Conservation (phyloP, 2,888 invertebrate species). For the Blera fallax region DNA sequence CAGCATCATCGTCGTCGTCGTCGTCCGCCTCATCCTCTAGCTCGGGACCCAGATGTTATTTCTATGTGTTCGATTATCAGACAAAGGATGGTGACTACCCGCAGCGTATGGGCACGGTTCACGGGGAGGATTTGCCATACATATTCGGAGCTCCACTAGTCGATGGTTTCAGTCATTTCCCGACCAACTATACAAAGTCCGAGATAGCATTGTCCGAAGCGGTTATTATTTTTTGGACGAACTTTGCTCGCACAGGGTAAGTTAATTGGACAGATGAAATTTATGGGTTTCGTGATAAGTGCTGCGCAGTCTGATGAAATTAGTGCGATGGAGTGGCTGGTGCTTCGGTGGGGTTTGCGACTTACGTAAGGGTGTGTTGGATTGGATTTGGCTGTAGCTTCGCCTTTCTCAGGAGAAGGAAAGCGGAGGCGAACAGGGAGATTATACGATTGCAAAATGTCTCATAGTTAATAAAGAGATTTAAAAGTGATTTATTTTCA, state of each 20-base stretch:
- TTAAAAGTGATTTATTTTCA: slow-evolving; percentile 63
- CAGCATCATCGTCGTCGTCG: slow-evolving; percentile 75
- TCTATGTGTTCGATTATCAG: slow-evolving; percentile 96
- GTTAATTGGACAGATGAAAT: slow-evolving; percentile 79
- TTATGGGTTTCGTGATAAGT: slow-evolving; percentile 67
- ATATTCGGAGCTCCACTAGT: slow-evolving; percentile 95
- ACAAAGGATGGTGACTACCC: slow-evolving; percentile 94
- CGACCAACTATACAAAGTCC: slow-evolving; percentile 93
- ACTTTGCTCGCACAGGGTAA: slow-evolving; percentile 95
- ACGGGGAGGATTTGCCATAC: slow-evolving; percentile 95
- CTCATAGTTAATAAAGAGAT: slow-evolving; percentile 69
- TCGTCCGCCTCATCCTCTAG: slow-evolving; percentile 75
- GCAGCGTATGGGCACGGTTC: slow-evolving; percentile 95
- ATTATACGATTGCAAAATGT: slow-evolving; percentile 59
- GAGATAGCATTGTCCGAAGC: slow-evolving; percentile 93
- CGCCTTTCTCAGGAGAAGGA: background rate
- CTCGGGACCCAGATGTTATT: slow-evolving; percentile 90
- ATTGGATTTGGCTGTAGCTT: background rate
- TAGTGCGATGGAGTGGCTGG: slow-evolving; percentile 9
- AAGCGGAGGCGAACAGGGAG: slow-evolving; percentile 1
- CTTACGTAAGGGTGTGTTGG: background rate
- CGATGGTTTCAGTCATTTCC: slow-evolving; percentile 90
- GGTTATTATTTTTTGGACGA: slow-evolving; percentile 93
- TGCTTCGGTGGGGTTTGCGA: background rate
- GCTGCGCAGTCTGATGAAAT: slow-evolving; percentile 59